These are phyloP conservation scores for Panagrolaimus sp. DNA, from an alignment of 1,140 invertebrate genomes.

Conservation along the genomic window DNA sequence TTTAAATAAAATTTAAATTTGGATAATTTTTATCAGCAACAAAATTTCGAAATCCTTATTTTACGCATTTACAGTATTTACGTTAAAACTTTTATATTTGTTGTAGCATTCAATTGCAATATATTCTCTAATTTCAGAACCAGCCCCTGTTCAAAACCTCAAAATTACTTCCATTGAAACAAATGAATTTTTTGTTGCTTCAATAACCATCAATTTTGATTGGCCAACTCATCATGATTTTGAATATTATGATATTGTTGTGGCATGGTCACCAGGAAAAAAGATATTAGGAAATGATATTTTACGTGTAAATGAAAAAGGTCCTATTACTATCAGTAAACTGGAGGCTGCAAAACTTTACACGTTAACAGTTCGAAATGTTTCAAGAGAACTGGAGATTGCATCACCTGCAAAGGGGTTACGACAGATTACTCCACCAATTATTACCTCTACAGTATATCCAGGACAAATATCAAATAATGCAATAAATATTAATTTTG, in stretches of 20 bases:
- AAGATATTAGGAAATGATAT: slow-evolving; percentile 36
- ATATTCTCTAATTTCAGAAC: slow-evolving; percentile 33
- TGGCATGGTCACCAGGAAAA: slow-evolving; percentile 45
- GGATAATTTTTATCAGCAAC: too few species aligned
- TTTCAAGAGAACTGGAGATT: slow-evolving; percentile 41
- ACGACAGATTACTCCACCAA: slow-evolving; percentile 45
- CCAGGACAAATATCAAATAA: slow-evolving; percentile 53
- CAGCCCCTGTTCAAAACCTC: slow-evolving; percentile 36
- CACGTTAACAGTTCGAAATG: slow-evolving; percentile 48
- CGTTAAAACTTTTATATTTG: too few species aligned
- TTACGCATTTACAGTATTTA: not conserved
- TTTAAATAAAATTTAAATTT: too few species aligned
- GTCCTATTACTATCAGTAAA: slow-evolving; percentile 36
- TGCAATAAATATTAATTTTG: slow-evolving; percentile 56
- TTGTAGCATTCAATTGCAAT: too few species aligned
- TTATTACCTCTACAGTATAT: slow-evolving; percentile 55
- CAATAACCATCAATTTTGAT: slow-evolving; percentile 40
- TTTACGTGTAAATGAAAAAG: slow-evolving; percentile 24
- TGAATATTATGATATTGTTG: slow-evolving; percentile 44
- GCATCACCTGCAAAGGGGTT: slow-evolving; percentile 39
- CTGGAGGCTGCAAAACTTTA: slow-evolving; percentile 46
- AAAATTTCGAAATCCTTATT: too few species aligned
- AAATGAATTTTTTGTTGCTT: slow-evolving; percentile 47
- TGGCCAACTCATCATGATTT: slow-evolving; percentile 40
- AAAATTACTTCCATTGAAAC: slow-evolving; percentile 28